Evolutionary conservation across 2,113 vertebrate species (phyloP), one percentile per base, ranked within the genome.

Genomic region (Collichthys lucidus): DNA sequence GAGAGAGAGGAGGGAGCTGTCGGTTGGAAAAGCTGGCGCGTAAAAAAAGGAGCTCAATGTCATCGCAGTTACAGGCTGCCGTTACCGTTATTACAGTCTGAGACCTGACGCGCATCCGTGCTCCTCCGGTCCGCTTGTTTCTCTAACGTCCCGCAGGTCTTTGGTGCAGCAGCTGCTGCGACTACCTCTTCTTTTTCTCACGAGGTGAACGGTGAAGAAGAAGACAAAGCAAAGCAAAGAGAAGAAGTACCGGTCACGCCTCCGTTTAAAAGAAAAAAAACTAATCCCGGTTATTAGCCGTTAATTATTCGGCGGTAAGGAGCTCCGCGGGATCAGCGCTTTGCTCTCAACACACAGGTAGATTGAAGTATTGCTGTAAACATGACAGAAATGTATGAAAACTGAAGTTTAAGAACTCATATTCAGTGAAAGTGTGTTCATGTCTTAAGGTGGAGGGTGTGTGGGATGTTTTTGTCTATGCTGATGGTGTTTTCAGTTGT

Each of bases 1-100:
- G 19, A 2, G 65, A 16, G 44, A 35, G 73, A 70, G 85, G 79
- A 60, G 77, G 40, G 66, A 69, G 3, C 60, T n/a, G 75, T 20
- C 22, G 63, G 57, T 77, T 86, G 88, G 88, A 90, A 89, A 90
- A 79, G 90, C 89, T 88, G 88, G 82, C 83, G 91, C 84, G 85
- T 86, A 83, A 92, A 26, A 92, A 26, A 64, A 19, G 50, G 17
- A 87, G 82, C 89, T 89, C 85, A 89, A 86, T 92, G 91, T 87
- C 92, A 91, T 72, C 83, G 61, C 64, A 74, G 83, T 77, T 52
- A 49, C 55, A 79, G 53, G 61, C 66, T 65, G 62, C 77, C 46
- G 86, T 20, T n/a, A 26, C 79, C 79, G 73, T 61, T 77, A 76
- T 60, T 4, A 7, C 57, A 8, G 79, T 78, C 61, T 35, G n/a